Evolutionary conservation across 2,113 vertebrate genomes (phyloP).

Genomic region (Nycticebus coucang): DNA sequence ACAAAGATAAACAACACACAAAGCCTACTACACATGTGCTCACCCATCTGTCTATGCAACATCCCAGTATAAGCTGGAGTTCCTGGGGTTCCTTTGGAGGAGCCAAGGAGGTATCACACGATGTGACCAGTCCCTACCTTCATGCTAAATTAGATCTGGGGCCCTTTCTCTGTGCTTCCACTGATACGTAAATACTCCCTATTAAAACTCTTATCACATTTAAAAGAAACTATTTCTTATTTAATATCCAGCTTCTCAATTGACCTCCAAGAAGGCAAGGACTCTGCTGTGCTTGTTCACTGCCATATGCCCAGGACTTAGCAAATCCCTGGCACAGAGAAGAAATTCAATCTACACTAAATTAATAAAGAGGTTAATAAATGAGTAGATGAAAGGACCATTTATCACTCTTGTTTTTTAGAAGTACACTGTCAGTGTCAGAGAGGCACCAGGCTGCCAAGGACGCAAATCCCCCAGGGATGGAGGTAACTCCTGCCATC

Average conservation of each 20-base stretch:
- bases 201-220: not conserved
- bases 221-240: not conserved
- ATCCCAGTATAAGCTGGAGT: not conserved
- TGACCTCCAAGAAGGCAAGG: not conserved
- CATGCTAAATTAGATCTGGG: not conserved
- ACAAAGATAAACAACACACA: not conserved
- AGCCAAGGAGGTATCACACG: too few species aligned
- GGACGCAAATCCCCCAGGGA: not conserved
- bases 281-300: not conserved
- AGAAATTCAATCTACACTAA: not conserved
- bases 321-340: not conserved
- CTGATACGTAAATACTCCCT: not conserved
- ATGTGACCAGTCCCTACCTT: too few species aligned
- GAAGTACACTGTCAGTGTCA: not conserved
- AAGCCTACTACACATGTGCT: not conserved
- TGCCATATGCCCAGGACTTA: not conserved
- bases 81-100: not conserved
- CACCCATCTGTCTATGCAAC: not conserved
- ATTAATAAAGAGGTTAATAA: not conserved
- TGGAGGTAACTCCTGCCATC: not conserved
- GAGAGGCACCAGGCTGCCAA: not conserved
- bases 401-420: not conserved
- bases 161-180: not conserved
- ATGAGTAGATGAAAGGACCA: not conserved
- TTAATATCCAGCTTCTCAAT: not conserved